A percentile compares a stretch with the other conserved stretches of the same genome.
Evolutionary conservation across 30 jellyfish, hydroid and myxozoan species (phyloP).

Genomic region (Aurelia aurita complex sp. Pacific): DNA sequence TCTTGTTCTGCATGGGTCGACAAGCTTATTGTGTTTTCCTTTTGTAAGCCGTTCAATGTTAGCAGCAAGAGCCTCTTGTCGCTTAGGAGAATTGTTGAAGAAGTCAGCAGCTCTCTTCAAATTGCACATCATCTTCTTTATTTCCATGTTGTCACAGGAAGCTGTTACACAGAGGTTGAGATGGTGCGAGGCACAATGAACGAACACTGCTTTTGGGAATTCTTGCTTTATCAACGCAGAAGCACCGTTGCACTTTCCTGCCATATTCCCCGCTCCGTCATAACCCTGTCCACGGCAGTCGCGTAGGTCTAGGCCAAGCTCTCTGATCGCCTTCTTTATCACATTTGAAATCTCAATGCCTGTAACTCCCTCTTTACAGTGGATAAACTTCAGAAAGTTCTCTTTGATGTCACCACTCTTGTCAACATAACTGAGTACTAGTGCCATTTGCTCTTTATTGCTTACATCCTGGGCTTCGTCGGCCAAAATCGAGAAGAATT

Average conservation of each 20-base stretch:
- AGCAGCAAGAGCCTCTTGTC: slow-evolving; percentile 1
- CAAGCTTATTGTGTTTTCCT: neutral
- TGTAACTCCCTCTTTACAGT: neutral
- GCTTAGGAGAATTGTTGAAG: slow-evolving; percentile 10
- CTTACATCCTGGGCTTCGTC: slow-evolving; percentile 8
- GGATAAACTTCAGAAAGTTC: neutral
- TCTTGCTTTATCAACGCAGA: too few species aligned
- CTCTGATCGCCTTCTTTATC: slow-evolving; percentile 33
- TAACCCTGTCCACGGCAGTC: too few species aligned
- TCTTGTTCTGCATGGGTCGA: slow-evolving; percentile 15
- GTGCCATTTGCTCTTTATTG: slow-evolving; percentile 17
- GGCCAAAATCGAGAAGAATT: slow-evolving; percentile 6
- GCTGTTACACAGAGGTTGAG: neutral
- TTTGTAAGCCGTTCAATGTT: neutral
- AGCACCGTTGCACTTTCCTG: too few species aligned
- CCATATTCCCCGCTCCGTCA: too few species aligned
- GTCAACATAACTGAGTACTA: neutral
- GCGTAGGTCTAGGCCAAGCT: neutral
- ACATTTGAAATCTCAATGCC: neutral
- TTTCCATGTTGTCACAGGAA: neutral
- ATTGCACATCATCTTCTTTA: slow-evolving; percentile 1
- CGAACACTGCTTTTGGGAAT: too few species aligned
- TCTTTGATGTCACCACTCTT: neutral
- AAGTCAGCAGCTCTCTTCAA: neutral
- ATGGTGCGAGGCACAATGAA: neutral